Evolutionary conservation across 2,113 vertebrate genomes (phyloP).

Genomic region (Struthio camelus): DNA sequence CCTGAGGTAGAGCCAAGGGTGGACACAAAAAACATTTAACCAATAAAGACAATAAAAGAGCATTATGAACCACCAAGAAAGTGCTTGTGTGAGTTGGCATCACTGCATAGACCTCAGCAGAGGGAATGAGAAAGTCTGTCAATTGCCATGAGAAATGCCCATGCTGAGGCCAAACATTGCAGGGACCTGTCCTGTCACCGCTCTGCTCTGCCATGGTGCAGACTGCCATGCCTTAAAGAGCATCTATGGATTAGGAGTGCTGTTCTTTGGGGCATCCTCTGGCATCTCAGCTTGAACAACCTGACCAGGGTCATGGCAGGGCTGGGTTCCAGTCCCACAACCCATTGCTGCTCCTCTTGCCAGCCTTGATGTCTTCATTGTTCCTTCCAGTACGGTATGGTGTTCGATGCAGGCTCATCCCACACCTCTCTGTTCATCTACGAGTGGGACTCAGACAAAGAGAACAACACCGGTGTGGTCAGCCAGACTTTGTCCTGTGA

Average conservation of each 20-base stretch:
- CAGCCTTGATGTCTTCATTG: not conserved
- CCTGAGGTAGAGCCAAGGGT: not conserved
- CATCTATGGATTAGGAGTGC: not conserved
- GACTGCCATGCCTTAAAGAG: not conserved
- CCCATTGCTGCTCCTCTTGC: not conserved
- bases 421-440: conserved; percentile 88
- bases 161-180: not conserved
- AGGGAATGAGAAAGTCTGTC: not conserved
- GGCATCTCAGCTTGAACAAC: no score
- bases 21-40: not conserved
- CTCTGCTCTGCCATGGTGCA: not conserved
- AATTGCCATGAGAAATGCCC: not conserved
- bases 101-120: not conserved
- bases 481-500: conserved; percentile 84
- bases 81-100: not conserved
- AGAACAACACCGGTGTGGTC: conserved; percentile 86
- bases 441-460: conserved; percentile 87
- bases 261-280: not conserved
- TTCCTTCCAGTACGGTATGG: conserved; percentile 84
- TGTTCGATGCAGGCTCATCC: conserved; percentile 89
- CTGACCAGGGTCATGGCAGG: not conserved
- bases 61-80: not conserved
- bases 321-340: no score
- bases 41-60: not conserved
- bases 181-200: accelerated